Base-by-base conservation (phyloP, 2,888 invertebrate genomes). In the Corbicula japonica region DNA sequence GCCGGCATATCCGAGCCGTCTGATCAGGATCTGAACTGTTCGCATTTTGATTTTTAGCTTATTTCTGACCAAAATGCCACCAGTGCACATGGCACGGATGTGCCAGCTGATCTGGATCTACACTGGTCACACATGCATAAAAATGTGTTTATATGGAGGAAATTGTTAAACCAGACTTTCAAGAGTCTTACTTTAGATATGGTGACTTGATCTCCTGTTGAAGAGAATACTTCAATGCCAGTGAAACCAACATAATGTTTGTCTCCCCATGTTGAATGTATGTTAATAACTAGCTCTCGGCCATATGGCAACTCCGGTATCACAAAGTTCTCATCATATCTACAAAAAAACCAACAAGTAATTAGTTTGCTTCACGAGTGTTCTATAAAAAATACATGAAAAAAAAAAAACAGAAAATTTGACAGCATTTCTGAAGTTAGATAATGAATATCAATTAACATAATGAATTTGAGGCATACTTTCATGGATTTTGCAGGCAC, bases 261-360 rank as follows among this genome's bases (percentile, higher is more conserved):
- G 91, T 97, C 97, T 10, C 97, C 97, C 97, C 97, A 97, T 35
- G 97, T 95, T 94, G 91, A 87, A 44, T 82, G 77, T 83, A 97
- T 96, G 91, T 96, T 95, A 68, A 97, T 94, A 82, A 95, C 95
- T 87, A 97, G 90, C 69, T 95, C 93, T 87, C 94, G 94, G n/a
- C 97, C 97, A 80, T 93, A 94, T 0, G 97, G 97, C 85, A 97
- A 93, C 92, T 96, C 96, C 0, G 97, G 97, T 80, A 97, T 96
- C 48, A 96, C 94, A 92, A 97, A 97, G 30, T 85, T 86, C 23
- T 92, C 92, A 76, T 83, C 86, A 35, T 83, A 78, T 32, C 82
- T 83, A 58, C 6, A 61, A 76, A 60, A 12, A 63, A 8, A 61
- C 8, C 23, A 6, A 8, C 10, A 21, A 12, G 12, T 58, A 12